These are phyloP conservation scores for Haliclystus octoradiatus DNA, from an alignment of 30 jellyfish, hydroid and myxozoan genomes.

Conservation along the genomic window DNA sequence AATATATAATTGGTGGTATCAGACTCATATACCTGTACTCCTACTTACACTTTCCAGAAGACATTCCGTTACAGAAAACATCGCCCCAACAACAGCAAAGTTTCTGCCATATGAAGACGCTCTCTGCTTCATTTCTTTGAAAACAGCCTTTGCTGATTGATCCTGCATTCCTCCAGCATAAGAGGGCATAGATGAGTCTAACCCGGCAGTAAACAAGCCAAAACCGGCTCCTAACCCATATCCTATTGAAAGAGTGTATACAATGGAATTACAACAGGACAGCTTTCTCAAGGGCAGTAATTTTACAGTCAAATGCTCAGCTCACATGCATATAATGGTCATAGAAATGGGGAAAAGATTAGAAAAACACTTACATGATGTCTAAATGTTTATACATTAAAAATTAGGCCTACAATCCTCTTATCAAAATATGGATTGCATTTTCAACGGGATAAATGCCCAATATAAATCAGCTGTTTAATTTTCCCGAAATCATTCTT, in stretches of 20 bases:
- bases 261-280: not conserved
- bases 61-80: slow-evolving; percentile 96
- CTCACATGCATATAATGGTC: too few species aligned
- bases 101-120: slow-evolving; percentile 91
- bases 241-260: slow-evolving; percentile 18
- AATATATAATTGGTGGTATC: too few species aligned
- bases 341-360: too few species aligned
- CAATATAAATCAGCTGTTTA: too few species aligned
- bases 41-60: slow-evolving; percentile 74
- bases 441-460: too few species aligned
- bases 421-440: too few species aligned
- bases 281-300: too few species aligned
- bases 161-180: slow-evolving; percentile 62
- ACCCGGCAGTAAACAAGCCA: slow-evolving; percentile 97
- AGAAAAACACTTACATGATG: too few species aligned
- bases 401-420: too few species aligned
- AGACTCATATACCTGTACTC: too few species aligned
- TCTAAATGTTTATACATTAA: too few species aligned
- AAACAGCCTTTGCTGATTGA: slow-evolving; percentile 83
- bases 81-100: slow-evolving; percentile 99
- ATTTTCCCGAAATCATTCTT: too few species aligned
- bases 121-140: slow-evolving; percentile 81
- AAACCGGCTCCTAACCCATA: slow-evolving; percentile 96
- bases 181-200: slow-evolving; percentile 96
- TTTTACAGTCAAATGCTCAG: not conserved